Evolutionary conservation across 2,888 invertebrate genomes (phyloP).

Genomic region (Actias luna): DNA sequence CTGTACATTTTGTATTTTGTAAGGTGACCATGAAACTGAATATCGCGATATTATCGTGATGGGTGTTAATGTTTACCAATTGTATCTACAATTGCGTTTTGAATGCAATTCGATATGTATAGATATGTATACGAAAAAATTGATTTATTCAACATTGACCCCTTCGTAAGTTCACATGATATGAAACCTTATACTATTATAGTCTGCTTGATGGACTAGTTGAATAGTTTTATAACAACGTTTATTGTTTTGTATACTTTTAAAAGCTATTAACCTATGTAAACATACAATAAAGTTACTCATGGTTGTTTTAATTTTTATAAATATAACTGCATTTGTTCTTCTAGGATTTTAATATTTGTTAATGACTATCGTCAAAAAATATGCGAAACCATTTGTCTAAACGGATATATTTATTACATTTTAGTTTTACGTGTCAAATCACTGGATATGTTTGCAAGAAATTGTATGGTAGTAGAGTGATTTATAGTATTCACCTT

Average conservation of each 20-base stretch:
- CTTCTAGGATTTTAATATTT: not conserved
- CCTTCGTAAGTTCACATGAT: slow-evolving; percentile 11
- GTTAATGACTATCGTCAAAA: not conserved
- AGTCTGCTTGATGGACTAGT: not conserved
- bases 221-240: slow-evolving; percentile 3
- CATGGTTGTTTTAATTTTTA: not conserved
- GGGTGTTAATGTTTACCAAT: slow-evolving; percentile 38
- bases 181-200: not conserved
- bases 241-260: slow-evolving; percentile 7
- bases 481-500: not conserved
- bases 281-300: slow-evolving; percentile 3
- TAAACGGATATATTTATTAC: not conserved
- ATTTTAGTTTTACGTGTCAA: not conserved
- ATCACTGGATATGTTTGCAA: not conserved
- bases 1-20: slow-evolving; percentile 9
- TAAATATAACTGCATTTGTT: not conserved
- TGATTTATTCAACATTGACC: slow-evolving; percentile 18
- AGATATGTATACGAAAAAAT: slow-evolving; percentile 8
- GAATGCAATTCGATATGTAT: slow-evolving; percentile 20
- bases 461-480: not conserved
- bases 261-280: slow-evolving; percentile 5
- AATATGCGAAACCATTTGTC: not conserved
- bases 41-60: slow-evolving; percentile 35
- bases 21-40: slow-evolving; percentile 28
- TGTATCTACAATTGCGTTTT: slow-evolving; percentile 25